Conservation (phyloP, 1,140 invertebrate genomes). For the Eriocheir sinensis region DNA sequence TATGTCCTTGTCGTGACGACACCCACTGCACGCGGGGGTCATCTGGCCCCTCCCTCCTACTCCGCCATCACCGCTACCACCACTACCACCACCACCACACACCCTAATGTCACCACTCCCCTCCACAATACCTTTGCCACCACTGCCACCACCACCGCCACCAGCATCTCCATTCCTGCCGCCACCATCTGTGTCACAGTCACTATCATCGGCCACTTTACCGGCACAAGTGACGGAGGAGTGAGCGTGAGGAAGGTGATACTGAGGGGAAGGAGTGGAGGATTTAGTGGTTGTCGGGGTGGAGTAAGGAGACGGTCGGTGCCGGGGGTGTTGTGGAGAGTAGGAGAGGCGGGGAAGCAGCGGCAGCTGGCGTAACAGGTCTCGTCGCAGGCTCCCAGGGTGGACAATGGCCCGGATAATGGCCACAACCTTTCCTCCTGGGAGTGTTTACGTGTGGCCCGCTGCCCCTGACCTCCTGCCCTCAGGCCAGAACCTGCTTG, state of each 20-base stretch:
- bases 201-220: neutral
- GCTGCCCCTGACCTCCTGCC: neutral
- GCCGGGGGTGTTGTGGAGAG: no score
- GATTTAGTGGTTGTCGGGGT: neutral
- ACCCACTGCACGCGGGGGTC: constrained; percentile 67
- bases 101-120: neutral
- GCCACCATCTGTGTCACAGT: neutral
- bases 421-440: neutral
- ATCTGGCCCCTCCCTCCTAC: neutral
- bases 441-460: neutral
- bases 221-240: constrained; percentile 25
- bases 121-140: neutral
- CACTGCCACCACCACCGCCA: neutral
- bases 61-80: constrained; percentile 35
- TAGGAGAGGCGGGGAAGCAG: neutral
- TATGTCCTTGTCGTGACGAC: constrained; percentile 69
- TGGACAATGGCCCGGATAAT: constrained; percentile 13
- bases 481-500: neutral
- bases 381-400: neutral
- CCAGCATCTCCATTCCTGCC: neutral
- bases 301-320: neutral
- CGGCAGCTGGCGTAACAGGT: constrained; percentile 20
- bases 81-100: neutral
- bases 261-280: neutral
- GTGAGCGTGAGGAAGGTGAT: constrained; percentile 20